Evolutionary conservation across 1,140 invertebrate genomes (phyloP).

Genomic region (Lepidurus packardi): DNA sequence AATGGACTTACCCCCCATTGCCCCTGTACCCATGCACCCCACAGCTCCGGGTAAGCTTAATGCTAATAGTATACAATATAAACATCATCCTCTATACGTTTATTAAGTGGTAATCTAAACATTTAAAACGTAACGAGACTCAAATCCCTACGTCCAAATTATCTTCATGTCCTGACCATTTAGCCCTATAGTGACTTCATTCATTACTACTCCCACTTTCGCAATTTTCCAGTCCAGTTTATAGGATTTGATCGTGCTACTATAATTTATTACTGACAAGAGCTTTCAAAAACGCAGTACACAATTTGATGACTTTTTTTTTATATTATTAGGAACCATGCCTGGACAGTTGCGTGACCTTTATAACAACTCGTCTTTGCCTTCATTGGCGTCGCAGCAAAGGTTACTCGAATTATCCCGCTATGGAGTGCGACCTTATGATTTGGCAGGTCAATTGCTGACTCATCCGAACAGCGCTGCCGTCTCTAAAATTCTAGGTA

Average conservation of each 20-base stretch:
- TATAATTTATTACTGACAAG: neutral
- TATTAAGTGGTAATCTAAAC: neutral
- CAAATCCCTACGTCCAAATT: neutral
- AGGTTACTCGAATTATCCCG: constrained; percentile 31
- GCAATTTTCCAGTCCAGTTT: too few relatives aligned
- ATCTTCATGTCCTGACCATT: neutral
- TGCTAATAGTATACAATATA: constrained; percentile 4
- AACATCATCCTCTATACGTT: neutral
- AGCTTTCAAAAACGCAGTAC: neutral
- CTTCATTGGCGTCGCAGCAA: constrained; percentile 27
- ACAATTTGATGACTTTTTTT: neutral
- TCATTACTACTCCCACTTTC: too few relatives aligned
- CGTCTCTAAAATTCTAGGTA: constrained; percentile 28
- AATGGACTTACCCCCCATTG: constrained; percentile 28
- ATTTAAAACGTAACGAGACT: neutral
- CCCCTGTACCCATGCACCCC: constrained; percentile 26
- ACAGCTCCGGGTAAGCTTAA: constrained; percentile 23
- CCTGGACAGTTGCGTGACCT: neutral
- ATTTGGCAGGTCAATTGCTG: constrained; percentile 31
- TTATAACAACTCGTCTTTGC: neutral
- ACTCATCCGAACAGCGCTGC: constrained; percentile 27
- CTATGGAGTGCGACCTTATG: constrained; percentile 31
- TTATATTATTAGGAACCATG: neutral
- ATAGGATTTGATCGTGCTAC: too few relatives aligned
- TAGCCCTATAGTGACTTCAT: too few relatives aligned